Percentiles rank a stretch among this genome's conserved stretches.
These are phyloP conservation scores for Girardia tigrina DNA, from an alignment of 2,888 invertebrate genomes.

Conservation along the genomic window DNA sequence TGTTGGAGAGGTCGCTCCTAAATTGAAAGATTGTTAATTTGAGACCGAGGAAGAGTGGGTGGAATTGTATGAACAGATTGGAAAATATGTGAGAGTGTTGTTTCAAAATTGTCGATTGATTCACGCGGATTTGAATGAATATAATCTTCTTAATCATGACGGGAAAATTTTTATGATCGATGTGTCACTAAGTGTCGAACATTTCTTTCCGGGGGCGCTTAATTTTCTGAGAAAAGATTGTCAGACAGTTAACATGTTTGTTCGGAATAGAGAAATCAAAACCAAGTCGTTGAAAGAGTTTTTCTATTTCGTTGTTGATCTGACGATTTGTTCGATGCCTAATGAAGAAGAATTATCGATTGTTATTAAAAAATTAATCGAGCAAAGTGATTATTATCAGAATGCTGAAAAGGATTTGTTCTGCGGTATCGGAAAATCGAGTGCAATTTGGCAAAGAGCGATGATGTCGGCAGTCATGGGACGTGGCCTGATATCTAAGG, in stretches of 20 bases:
- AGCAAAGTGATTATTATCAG: no score
- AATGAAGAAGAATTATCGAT: no score
- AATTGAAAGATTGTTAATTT: constrained; percentile 63
- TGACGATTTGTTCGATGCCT: no score
- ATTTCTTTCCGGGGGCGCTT: constrained; percentile 85
- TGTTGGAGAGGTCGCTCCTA: constrained; percentile 61
- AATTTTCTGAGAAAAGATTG: constrained; percentile 88
- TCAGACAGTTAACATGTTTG: constrained; percentile 77
- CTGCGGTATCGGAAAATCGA: no score
- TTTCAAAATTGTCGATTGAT: constrained; percentile 83
- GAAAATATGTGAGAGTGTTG: constrained; percentile 74
- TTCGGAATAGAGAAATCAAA: constrained; percentile 63
- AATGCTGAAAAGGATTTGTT: no score
- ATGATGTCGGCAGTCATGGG: no score
- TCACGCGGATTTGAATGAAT: constrained; percentile 93
- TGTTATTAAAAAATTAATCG: no score
- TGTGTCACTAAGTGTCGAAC: constrained; percentile 93
- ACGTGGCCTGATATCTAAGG: no score
- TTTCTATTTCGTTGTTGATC: constrained; percentile 86
- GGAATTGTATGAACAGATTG: constrained; percentile 58
- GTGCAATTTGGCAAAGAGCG: no score
- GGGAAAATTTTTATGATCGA: constrained; percentile 79
- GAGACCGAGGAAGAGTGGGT: constrained; percentile 56
- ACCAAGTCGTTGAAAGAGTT: constrained; percentile 71
- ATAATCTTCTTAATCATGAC: constrained; percentile 67